Conservation (phyloP, 2,113 vertebrate genomes). For the Vanacampus margaritifer region DNA sequence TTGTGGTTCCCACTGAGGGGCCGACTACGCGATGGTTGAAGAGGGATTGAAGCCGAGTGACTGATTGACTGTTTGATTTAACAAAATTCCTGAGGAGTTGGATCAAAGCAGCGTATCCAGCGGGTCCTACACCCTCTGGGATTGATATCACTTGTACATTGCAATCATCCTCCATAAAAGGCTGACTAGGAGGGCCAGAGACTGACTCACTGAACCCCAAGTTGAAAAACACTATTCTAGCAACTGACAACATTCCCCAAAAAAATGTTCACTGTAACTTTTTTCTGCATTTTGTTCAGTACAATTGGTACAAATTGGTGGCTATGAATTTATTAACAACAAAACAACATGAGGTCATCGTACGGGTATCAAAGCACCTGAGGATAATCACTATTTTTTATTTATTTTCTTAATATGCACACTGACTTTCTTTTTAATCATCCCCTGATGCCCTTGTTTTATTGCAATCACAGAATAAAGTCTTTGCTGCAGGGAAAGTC, state of each 20-base stretch:
- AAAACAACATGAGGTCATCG: conserved; percentile 7
- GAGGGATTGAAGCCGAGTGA: conserved; percentile 57
- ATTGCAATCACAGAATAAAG: conserved; percentile 41
- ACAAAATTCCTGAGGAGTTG: conserved; percentile 43
- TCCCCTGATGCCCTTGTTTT: conserved; percentile 10
- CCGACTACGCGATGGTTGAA: conserved; percentile 31
- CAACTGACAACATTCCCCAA: no score
- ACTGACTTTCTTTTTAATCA: conserved; percentile 16
- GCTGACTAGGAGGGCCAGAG: conserved; percentile 39
- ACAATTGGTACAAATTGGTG: no score
- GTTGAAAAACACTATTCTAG: no score
- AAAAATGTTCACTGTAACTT: no score
- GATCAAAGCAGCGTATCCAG: conserved; percentile 9
- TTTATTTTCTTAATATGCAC: conserved; percentile 12
- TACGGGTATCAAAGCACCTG: not conserved
- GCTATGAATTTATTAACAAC: not conserved
- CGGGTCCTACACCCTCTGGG: conserved; percentile 22
- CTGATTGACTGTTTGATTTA: conserved; percentile 54
- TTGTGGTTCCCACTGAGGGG: conserved; percentile 21
- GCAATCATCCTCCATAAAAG: conserved; percentile 23
- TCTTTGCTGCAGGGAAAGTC: conserved; percentile 42
- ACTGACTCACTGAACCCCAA: no score
- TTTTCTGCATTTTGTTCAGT: no score
- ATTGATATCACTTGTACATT: conserved; percentile 34
- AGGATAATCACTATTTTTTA: not conserved